phyloP scores from a whole-genome alignment of 2,888 invertebrate genomes.

The Tenthredo amoena region DNA sequence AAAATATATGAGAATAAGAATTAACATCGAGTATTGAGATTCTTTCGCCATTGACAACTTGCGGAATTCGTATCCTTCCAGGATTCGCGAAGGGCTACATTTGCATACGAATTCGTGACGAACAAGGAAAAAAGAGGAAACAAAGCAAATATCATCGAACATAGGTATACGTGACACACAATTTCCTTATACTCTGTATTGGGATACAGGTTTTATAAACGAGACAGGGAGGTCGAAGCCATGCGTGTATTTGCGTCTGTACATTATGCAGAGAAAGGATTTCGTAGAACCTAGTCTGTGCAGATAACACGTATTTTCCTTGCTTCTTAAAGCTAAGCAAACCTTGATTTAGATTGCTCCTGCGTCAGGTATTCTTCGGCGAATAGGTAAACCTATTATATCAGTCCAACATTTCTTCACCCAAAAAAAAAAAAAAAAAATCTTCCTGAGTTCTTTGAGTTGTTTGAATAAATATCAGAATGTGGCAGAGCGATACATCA shows the following conservation, averaged over 20 bases:
- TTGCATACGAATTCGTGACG: not conserved
- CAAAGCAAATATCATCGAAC: not conserved
- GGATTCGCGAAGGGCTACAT: not conserved
- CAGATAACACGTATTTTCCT: not conserved
- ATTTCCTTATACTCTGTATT: slow-evolving; percentile 2
- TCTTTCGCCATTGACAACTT: not conserved
- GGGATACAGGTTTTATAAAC: not conserved
- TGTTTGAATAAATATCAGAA: too few relatives aligned
- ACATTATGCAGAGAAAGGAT: not conserved
- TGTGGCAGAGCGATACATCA: too few relatives aligned
- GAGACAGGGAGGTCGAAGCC: not conserved
- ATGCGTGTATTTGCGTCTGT: not conserved
- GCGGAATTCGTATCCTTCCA: not conserved
- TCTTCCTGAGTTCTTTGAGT: too few relatives aligned
- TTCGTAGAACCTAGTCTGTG: not conserved
- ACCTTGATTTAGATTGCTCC: not conserved
- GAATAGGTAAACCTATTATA: too few relatives aligned
- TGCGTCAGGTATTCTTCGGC: not conserved
- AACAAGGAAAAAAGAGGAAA: not conserved
- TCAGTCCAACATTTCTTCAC: too few relatives aligned
- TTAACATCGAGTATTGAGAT: not conserved
- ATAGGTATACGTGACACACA: not conserved
- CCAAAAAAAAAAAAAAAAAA: not conserved
- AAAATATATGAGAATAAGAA: not conserved
- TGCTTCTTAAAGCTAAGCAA: not conserved